phyloP scores from a whole-genome alignment of 2,113 vertebrate genomes.

The Syngnathus scovelli region DNA sequence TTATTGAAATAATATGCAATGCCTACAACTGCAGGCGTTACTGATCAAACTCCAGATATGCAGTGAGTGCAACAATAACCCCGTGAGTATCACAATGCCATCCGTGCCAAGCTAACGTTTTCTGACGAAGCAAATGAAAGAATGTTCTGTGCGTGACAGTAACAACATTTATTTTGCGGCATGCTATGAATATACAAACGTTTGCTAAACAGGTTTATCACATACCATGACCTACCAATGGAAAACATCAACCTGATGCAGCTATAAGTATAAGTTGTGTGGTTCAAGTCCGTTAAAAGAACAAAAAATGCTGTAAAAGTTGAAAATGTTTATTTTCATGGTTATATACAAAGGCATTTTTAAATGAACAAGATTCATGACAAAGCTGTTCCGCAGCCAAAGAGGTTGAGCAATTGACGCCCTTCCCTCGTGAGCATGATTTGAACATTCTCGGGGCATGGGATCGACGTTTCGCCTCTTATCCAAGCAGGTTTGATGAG shows the following conservation, averaged over 20 bases:
- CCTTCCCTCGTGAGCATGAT: too few relatives aligned
- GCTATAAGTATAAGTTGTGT: too few relatives aligned
- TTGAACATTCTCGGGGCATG: too few relatives aligned
- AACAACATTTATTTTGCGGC: background rate
- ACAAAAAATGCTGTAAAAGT: too few relatives aligned
- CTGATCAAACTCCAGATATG: background rate
- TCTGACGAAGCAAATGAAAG: background rate
- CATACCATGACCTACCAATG: too few relatives aligned
- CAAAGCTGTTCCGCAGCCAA: too few relatives aligned
- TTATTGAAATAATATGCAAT: background rate
- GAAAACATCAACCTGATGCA: too few relatives aligned
- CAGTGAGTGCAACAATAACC: background rate
- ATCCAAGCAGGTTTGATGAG: too few relatives aligned
- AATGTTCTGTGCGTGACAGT: background rate
- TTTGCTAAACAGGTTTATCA: too few relatives aligned
- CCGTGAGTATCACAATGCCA: background rate
- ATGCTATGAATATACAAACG: background rate
- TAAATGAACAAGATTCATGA: background rate
- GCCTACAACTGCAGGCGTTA: background rate
- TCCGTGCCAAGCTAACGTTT: background rate
- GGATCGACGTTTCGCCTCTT: too few relatives aligned
- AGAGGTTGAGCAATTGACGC: too few relatives aligned
- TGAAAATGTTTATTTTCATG: background rate
- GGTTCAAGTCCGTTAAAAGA: too few relatives aligned
- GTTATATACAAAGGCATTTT: background rate